A percentile compares a stretch with the other conserved stretches of the same genome.
Conservation (phyloP, 2,113 vertebrate genomes). For the Chauna torquata region DNA sequence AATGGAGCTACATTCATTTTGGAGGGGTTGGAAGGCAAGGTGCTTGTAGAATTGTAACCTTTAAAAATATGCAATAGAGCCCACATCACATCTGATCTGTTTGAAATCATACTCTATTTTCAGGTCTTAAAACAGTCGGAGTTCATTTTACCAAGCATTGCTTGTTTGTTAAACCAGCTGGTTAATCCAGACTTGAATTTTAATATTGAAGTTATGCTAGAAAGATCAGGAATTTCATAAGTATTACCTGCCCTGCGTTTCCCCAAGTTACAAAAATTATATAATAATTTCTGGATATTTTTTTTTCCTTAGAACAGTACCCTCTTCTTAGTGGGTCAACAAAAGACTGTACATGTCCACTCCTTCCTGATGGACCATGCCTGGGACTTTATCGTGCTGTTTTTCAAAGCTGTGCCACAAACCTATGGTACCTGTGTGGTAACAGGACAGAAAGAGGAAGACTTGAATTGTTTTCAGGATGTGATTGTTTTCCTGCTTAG, state of each 20-base stretch:
- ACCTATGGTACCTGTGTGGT: rapidly evolving
- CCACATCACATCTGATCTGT: not conserved
- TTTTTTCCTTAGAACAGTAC: not conserved
- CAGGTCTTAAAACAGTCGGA: not conserved
- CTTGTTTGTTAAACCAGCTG: not conserved
- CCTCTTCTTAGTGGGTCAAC: not conserved
- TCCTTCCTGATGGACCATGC: not conserved
- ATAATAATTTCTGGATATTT: not conserved
- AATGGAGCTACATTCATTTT: not conserved
- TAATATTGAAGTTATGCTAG: not conserved
- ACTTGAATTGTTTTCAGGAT: not conserved
- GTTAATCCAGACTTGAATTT: not conserved
- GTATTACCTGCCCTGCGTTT: not conserved
- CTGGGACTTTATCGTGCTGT: not conserved
- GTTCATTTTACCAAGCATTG: not conserved
- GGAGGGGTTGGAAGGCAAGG: not conserved
- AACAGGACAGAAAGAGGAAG: not conserved
- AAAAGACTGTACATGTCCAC: not conserved
- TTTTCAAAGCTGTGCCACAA: not conserved
- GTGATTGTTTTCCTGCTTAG: not conserved
- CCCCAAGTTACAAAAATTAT: not conserved
- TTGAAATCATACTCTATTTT: not conserved
- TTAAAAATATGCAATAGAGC: not conserved
- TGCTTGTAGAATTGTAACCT: not conserved
- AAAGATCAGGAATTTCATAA: not conserved